Evolutionary conservation across 30 jellyfish, hydroid and myxozoan species (phyloP).

Genomic region (Haliclystus octoradiatus): DNA sequence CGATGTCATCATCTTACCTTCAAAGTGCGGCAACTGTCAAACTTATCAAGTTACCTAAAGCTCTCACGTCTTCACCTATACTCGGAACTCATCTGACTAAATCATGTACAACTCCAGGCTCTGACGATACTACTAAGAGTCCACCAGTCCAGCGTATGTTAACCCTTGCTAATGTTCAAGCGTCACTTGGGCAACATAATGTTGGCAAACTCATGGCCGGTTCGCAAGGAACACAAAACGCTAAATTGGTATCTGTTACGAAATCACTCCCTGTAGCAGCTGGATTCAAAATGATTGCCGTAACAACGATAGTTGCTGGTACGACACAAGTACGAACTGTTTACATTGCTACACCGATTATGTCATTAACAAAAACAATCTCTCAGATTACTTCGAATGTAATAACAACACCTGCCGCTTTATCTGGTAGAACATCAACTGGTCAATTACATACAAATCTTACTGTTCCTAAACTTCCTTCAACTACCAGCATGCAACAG

Average conservation of each 20-base stretch:
- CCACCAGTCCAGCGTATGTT: conserved; percentile 59
- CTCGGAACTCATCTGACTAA: conserved; percentile 17
- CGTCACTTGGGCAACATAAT: conserved; percentile 64
- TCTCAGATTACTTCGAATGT: conserved; percentile 28
- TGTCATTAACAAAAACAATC: conserved; percentile 81
- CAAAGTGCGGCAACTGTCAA: conserved; percentile 37
- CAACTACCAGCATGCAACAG: neutral
- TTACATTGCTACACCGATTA: conserved; percentile 95
- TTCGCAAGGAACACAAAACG: neutral
- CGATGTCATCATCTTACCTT: conserved; percentile 6
- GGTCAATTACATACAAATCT: too few species aligned
- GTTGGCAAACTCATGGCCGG: conserved; percentile 28
- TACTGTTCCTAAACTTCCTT: neutral
- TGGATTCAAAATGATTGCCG: conserved; percentile 98
- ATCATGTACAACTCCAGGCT: conserved; percentile 32
- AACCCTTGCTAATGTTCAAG: conserved; percentile 48
- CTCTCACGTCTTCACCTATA: conserved; percentile 12
- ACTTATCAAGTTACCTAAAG: conserved; percentile 74
- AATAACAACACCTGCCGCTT: conserved; percentile 37
- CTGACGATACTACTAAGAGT: conserved; percentile 24
- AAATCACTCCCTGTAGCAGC: conserved; percentile 96
- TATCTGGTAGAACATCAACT: neutral
- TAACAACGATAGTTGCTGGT: conserved; percentile 97
- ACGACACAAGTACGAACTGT: conserved; percentile 97
- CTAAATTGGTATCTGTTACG: conserved; percentile 74